These are phyloP conservation scores for Apostichopus japonicus DNA, from an alignment of 35 echinoderm and acorn worm species.

Conservation along the genomic window DNA sequence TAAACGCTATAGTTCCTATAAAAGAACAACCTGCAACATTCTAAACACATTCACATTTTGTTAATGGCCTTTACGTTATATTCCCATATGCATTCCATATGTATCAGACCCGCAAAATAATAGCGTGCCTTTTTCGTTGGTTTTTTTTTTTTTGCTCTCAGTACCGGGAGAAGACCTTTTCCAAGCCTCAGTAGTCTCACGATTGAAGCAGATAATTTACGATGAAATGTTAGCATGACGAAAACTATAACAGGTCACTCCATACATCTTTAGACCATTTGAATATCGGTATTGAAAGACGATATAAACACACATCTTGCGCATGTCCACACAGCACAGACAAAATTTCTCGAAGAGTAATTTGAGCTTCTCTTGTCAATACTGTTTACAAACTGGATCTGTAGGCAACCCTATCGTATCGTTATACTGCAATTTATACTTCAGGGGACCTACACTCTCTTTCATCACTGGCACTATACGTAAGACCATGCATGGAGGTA, in stretches of 20 bases:
- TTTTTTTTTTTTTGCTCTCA: neutral
- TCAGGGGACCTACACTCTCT: neutral
- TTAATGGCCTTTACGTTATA: no score
- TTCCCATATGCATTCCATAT: no score
- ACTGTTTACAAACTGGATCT: neutral
- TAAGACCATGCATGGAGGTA: no score
- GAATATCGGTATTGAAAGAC: neutral
- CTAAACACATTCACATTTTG: no score
- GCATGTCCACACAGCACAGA: neutral
- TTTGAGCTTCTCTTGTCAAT: neutral
- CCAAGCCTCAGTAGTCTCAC: neutral
- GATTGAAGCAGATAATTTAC: neutral
- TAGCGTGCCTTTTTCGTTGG: neutral
- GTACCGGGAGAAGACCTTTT: neutral
- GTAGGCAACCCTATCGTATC: neutral
- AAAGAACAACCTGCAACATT: no score
- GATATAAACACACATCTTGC: neutral
- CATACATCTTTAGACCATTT: no score
- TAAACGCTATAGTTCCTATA: no score
- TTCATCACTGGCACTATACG: neutral
- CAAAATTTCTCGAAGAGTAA: neutral
- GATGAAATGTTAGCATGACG: neutral
- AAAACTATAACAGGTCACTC: neutral
- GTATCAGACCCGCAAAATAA: no score
- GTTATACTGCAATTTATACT: neutral